A percentile compares a stretch with the other conserved stretches of the same genome.
Conservation (phyloP, 2,113 vertebrate species). For the Neotragus moschatus region DNA sequence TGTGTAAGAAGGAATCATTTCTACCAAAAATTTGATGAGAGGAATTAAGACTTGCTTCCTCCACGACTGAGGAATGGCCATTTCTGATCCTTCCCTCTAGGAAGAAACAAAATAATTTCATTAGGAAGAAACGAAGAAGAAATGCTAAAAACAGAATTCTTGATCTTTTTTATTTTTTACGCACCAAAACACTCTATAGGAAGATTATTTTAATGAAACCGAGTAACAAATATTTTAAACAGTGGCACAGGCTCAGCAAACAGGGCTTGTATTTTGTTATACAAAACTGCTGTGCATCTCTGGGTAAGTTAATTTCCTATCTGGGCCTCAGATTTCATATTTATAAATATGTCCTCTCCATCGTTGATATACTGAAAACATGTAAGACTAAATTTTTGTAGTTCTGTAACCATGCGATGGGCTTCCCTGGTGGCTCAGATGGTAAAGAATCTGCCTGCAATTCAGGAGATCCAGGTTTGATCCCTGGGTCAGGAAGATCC, state of each 20-base stretch:
- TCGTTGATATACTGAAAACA: not conserved
- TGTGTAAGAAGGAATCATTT: not conserved
- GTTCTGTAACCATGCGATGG: not conserved
- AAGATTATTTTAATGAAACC: conserved; percentile 39
- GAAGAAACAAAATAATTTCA: conserved; percentile 21
- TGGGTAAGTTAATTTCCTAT: not conserved
- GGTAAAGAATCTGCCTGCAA: not conserved
- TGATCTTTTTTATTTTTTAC: not conserved
- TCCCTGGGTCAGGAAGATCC: not conserved
- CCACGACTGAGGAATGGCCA: not conserved
- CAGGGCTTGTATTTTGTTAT: not conserved
- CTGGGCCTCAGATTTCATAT: not conserved
- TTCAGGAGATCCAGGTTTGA: not conserved
- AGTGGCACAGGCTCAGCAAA: not conserved
- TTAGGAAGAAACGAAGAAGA: not conserved
- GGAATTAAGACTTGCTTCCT: conserved; percentile 1
- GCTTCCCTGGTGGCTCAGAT: not conserved
- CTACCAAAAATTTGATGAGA: not conserved
- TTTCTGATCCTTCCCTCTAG: conserved; percentile 26
- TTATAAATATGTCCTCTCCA: not conserved
- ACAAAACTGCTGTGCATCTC: not conserved
- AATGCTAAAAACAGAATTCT: not conserved
- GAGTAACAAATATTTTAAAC: conserved; percentile 34
- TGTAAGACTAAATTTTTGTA: not conserved
- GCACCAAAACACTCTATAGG: conserved; percentile 4